Percentiles rank a stretch among this genome's conserved stretches.
These are phyloP conservation scores for Eublepharis macularius DNA, from an alignment of 2,113 vertebrate species.

Conservation along the genomic window DNA sequence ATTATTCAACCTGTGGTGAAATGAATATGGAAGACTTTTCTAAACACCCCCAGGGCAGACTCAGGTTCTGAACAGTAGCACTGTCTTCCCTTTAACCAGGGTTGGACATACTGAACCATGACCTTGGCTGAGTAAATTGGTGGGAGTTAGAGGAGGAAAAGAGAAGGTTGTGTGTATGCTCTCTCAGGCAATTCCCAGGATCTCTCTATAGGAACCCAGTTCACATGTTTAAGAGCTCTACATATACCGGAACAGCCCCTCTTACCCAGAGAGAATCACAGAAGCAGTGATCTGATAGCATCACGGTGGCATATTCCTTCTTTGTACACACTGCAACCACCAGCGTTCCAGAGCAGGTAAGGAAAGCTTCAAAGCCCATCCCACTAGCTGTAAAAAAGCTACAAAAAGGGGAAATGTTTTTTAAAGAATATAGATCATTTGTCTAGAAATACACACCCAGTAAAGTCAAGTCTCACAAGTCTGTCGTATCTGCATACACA, in stretches of 20 bases:
- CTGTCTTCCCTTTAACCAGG: neutral
- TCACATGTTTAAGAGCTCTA: neutral
- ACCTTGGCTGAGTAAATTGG: neutral
- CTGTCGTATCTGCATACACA: neutral
- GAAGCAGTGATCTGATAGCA: constrained; percentile 94
- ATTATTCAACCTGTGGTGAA: neutral
- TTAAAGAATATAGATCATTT: neutral
- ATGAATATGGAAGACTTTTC: neutral
- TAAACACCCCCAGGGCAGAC: neutral
- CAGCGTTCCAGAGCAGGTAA: constrained; percentile 85
- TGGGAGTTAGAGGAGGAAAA: neutral
- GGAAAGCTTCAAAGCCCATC: constrained; percentile 95
- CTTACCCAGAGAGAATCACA: constrained; percentile 98
- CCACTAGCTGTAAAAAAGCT: constrained; percentile 95
- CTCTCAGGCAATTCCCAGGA: neutral
- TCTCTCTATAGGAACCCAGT: neutral
- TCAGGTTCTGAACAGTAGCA: no score
- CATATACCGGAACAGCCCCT: neutral
- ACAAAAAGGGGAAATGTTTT: constrained; percentile 41
- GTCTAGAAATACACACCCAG: neutral
- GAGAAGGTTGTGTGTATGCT: neutral
- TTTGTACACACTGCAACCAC: constrained; percentile 97
- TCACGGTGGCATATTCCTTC: constrained; percentile 95
- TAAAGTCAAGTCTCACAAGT: neutral
- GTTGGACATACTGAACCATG: neutral